Base-by-base conservation (phyloP, 1,140 invertebrate genomes). In the Oscheius sp. region DNA sequence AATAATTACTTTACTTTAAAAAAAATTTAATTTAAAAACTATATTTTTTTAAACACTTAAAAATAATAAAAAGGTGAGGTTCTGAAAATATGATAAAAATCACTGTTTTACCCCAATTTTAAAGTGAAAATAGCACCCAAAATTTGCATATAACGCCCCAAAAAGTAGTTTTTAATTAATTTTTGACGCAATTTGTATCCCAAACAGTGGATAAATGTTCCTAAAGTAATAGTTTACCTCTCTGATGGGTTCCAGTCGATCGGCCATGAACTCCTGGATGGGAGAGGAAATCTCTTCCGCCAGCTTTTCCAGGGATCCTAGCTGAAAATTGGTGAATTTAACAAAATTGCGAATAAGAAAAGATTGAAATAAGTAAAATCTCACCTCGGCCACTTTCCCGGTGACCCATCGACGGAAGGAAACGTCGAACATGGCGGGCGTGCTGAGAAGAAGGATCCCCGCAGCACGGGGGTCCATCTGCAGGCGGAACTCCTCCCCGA, bases 391-490 rank as follows among this genome's bases (percentile, higher is more conserved):
- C 2, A 45, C 58, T 32, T 75, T 75, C n/a, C 38, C 7, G 3
- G 35, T 49, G 29, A 78, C 34, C 77, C 77, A 78, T 29, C 46
- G 42, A n/a, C 64, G 34, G 62, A 78, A 78, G 18, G 77, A 76
- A 18, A 73, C 63, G 34, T 78, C 76, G 55, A 78, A 78, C 77
- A 78, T 78, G n/a, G 78, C 67, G 18, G 77, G 77, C 29, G 76
- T 75, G 45, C 68, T 78, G 4, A 78, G 29, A 7, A 78, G 52
- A 7, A 78, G 49, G 42, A 78, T 18, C 18, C 72, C 77, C 32
- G 78, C 49, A 4, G 68, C 46, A 10, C 59, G 31, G 3, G 45
- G 42, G 45, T 68, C 55, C 20, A 59, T 69, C 1, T 65, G 38
- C 13, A 78, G 66, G 31, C 62, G 28, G 58, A 78, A 78, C 20